Evolutionary conservation across 2,888 invertebrate genomes (phyloP).

Genomic region (Nephrotoma appendiculata): DNA sequence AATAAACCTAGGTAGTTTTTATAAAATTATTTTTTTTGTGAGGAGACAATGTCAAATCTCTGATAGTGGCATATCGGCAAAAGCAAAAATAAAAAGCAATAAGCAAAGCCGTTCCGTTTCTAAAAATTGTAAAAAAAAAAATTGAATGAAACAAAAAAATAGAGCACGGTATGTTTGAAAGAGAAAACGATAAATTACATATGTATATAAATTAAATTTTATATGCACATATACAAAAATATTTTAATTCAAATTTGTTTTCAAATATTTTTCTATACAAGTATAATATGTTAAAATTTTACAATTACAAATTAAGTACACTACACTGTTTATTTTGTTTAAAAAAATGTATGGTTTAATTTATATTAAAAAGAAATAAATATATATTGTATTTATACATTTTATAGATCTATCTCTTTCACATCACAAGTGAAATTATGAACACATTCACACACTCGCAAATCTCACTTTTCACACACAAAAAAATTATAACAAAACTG

Average conservation of each 20-base stretch:
- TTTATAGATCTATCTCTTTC: not conserved
- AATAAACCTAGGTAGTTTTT: not conserved
- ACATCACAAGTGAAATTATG: not conserved
- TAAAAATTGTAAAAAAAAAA: not conserved
- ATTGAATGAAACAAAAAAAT: not conserved
- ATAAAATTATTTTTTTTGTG: not conserved
- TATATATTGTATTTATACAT: not conserved
- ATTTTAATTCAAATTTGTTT: not conserved
- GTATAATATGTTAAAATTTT: not conserved
- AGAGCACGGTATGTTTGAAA: not conserved
- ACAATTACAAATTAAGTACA: not conserved
- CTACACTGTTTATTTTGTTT: not conserved
- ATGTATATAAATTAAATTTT: not conserved
- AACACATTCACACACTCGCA: conserved; percentile 2
- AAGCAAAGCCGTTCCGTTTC: conserved; percentile 3
- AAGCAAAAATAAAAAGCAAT: conserved; percentile 1
- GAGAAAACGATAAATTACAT: not conserved
- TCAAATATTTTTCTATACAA: not conserved
- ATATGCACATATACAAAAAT: not conserved
- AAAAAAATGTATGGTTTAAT: not conserved
- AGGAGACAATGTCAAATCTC: conserved; percentile 4
- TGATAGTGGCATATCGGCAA: conserved; percentile 5
- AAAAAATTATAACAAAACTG: not conserved
- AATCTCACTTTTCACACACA: conserved; percentile 1
- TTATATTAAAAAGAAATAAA: not conserved